These are phyloP conservation scores for Cyanoramphus novaezelandiae DNA, from an alignment of 2,113 vertebrate species.

Conservation along the genomic window DNA sequence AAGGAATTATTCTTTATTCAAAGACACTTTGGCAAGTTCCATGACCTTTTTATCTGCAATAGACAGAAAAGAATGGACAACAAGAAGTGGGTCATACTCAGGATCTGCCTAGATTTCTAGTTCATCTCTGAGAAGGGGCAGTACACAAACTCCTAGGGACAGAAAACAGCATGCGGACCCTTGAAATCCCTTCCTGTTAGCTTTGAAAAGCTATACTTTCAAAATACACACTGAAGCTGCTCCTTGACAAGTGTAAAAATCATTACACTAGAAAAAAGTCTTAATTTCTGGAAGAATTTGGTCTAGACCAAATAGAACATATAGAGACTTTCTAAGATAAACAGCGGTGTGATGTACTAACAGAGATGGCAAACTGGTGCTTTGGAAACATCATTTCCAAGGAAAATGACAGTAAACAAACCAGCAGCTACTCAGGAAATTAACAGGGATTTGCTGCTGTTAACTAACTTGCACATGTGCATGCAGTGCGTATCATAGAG, in stretches of 20 bases:
- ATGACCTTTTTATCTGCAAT: not conserved
- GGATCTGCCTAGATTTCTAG: fast-evolving
- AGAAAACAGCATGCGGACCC: not conserved
- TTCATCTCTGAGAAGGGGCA: not conserved
- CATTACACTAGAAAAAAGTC: not conserved
- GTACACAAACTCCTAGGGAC: not conserved
- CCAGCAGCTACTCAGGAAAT: not conserved
- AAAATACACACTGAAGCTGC: not conserved
- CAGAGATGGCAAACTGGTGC: not conserved
- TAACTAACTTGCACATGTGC: not conserved
- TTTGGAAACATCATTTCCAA: not conserved
- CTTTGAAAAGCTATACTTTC: not conserved
- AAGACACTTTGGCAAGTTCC: not conserved
- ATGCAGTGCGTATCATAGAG: not conserved
- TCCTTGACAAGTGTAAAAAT: not conserved
- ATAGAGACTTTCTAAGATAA: not conserved
- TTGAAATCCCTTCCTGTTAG: not conserved
- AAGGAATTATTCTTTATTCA: not conserved
- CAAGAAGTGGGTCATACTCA: not conserved
- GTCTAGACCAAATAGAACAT: not conserved
- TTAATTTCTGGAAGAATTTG: not conserved
- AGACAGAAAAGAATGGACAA: not conserved
- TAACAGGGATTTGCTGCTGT: not conserved
- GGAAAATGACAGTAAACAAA: not conserved
- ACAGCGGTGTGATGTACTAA: not conserved